Evolutionary conservation across 2,797 vertebrate species (phyloP).

Genomic region (Iguana delicatissima): DNA sequence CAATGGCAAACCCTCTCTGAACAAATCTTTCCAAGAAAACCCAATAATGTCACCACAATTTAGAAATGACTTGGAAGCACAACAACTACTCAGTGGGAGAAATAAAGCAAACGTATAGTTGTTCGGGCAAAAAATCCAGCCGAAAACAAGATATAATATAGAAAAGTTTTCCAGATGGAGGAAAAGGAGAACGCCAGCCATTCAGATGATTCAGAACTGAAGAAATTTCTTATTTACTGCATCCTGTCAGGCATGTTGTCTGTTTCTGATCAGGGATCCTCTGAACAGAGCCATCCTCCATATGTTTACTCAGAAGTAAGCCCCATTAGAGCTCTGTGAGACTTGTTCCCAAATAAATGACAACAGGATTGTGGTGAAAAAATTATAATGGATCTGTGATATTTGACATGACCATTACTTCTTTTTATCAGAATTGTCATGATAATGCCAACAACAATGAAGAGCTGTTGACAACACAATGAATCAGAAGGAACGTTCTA

Average conservation of each 20-base stretch:
- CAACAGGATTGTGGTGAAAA: not conserved
- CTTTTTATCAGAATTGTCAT: conserved; percentile 9
- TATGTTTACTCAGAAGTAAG: not conserved
- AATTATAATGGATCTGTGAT: not conserved
- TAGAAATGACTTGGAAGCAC: not conserved
- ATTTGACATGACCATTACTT: not conserved
- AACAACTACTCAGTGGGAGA: not conserved
- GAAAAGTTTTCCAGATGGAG: too few species aligned
- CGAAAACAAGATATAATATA: not conserved
- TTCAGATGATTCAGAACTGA: too few species aligned
- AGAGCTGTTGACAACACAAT: conserved; percentile 3
- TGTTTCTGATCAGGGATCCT: too few species aligned
- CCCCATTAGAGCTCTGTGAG: not conserved
- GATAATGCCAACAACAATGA: conserved; percentile 1
- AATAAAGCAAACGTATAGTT: not conserved
- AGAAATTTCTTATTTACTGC: too few species aligned
- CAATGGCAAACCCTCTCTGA: too few species aligned
- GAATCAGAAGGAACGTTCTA: not conserved
- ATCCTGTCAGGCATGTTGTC: too few species aligned
- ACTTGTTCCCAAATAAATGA: not conserved
- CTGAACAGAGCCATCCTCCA: not conserved
- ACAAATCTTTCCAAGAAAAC: too few species aligned
- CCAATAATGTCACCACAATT: not conserved
- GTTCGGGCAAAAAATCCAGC: too few species aligned
- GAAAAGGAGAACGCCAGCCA: too few species aligned